Percentiles rank a stretch among this genome's conserved stretches.
Conservation (phyloP, 2,888 invertebrate genomes). For the Drosophila antonietae region DNA sequence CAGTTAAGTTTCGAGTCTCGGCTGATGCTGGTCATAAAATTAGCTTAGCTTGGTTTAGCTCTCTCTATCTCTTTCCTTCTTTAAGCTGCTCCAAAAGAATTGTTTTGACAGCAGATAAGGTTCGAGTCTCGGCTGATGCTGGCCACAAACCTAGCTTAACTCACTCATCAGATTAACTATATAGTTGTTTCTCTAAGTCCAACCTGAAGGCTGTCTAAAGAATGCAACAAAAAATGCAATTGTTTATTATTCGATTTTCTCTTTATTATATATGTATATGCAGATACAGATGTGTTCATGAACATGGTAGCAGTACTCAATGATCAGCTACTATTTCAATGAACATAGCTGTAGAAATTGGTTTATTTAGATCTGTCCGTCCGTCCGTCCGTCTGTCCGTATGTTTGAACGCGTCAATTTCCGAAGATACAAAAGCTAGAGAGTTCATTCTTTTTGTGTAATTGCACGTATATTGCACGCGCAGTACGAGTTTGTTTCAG, state of each 20-base stretch:
- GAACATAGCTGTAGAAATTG: background rate
- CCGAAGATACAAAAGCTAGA: too few relatives aligned
- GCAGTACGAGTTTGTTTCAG: too few relatives aligned
- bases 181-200: too few relatives aligned
- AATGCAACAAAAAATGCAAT: background rate
- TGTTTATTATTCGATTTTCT: background rate
- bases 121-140: background rate
- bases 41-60: background rate
- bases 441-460: too few relatives aligned
- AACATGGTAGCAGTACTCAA: background rate
- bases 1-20: background rate
- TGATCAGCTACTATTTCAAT: background rate
- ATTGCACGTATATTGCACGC: too few relatives aligned
- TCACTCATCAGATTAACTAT: too few relatives aligned
- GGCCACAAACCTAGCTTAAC: background rate
- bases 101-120: background rate
- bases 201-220: too few relatives aligned
- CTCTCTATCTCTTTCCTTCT: background rate
- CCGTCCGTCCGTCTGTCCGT: too few relatives aligned
- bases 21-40: background rate
- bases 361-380: too few relatives aligned
- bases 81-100: background rate
- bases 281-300: background rate
- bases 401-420: too few relatives aligned
- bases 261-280: background rate